Evolutionary conservation across 2,113 vertebrate species (phyloP), one percentile per base, ranked within the genome.

Genomic region (Toxostoma redivivum): DNA sequence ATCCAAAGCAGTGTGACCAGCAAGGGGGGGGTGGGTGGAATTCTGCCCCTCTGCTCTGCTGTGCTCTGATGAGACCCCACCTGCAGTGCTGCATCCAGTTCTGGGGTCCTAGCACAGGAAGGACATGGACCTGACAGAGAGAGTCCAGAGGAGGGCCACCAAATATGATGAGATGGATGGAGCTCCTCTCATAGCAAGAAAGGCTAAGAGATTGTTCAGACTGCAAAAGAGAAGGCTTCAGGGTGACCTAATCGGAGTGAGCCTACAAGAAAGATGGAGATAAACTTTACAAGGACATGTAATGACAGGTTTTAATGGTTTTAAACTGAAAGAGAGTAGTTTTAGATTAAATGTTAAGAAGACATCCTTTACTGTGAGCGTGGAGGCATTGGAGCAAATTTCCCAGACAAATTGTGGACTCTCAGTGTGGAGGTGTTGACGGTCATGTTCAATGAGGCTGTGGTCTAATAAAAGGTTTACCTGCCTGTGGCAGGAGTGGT

Each of bases 1-100:
- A 60, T 37, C 45, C 38, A 69, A 1, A 69, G 27, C 25, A 33
- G 5, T 0, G 1, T 31, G 37, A 17, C 0, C 19, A 62, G 6
- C 17, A 31, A 20, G 40, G 16, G 50, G 16, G 10, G 25, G 7
- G 15, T 11, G 21, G 6, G 22, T 13, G 25, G 48, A 27, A 58
- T 58, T 50, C 51, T 58, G 12, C 15, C 18, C 19, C 35, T 72
- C 25, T 72, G 27, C 35, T 71, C 42, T 40, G 31, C 12, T 42
- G 35, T 40, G 31, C 12, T 40, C 42, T 64, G 21, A 0, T 57
- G 37, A 58, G 35, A 42, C 10, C 9, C 15, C n/a, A 70, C 27
- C 35, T 62, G 19, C 12, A 61, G n/a, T 1, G n/a, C 23, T 72
- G 31, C 50, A 21, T 15, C 56, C 66, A 57, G 27, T 12, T 44